These are phyloP conservation scores for Physocephala rufipes DNA, from an alignment of 2,888 invertebrate species.

Conservation along the genomic window DNA sequence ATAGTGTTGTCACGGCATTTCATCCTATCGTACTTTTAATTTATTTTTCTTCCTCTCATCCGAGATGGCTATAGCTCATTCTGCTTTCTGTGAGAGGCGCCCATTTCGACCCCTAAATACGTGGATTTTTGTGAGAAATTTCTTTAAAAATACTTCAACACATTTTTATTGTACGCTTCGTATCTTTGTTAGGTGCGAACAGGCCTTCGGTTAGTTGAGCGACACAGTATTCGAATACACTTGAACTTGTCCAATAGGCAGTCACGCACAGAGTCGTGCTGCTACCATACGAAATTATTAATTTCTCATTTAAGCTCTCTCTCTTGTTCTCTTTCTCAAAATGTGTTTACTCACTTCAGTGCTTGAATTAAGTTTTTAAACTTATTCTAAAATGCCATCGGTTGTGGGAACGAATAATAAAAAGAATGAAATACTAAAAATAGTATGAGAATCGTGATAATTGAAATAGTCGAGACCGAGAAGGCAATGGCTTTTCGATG, in stretches of 20 bases:
- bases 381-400: too few species aligned
- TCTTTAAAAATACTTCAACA: background rate
- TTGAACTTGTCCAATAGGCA: slow-evolving; percentile 48
- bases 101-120: background rate
- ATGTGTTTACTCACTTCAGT: too few species aligned
- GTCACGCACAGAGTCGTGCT: too few species aligned
- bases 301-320: background rate
- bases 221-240: slow-evolving; percentile 42
- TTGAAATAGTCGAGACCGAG: too few species aligned
- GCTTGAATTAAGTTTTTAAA: too few species aligned
- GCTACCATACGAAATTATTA: background rate
- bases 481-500: too few species aligned
- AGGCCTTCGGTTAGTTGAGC: slow-evolving; percentile 17
- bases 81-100: background rate
- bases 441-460: too few species aligned
- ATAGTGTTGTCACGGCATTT: too few species aligned
- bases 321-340: background rate
- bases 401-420: too few species aligned
- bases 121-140: background rate
- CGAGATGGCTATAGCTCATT: background rate
- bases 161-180: background rate
- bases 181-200: background rate
- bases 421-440: too few species aligned
- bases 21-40: background rate
- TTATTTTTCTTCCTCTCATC: background rate